phyloP scores from a whole-genome alignment of 2,113 vertebrate genomes.

The Meleagris gallopavo region DNA sequence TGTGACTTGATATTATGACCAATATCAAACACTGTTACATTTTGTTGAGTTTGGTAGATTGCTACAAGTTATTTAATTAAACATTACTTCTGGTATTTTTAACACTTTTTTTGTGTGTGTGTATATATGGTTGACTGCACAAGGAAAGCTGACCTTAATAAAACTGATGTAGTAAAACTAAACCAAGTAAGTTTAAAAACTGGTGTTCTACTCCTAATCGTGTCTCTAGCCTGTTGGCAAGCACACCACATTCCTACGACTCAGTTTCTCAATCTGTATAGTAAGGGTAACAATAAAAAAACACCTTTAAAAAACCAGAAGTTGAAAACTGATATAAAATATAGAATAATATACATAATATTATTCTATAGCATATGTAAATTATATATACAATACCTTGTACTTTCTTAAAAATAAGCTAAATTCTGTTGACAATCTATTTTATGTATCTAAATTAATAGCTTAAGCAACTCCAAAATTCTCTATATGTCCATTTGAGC shows the following conservation, averaged over 20 bases:
- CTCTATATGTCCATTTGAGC: neutral
- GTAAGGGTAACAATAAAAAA: neutral
- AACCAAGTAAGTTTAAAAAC: neutral
- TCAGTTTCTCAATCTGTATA: neutral
- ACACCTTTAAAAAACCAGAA: neutral
- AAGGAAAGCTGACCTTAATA: neutral
- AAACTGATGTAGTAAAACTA: neutral
- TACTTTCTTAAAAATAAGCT: neutral
- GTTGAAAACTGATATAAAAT: neutral
- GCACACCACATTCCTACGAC: fast-evolving
- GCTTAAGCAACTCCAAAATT: neutral
- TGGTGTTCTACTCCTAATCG: neutral
- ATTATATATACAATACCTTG: neutral
- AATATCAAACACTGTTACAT: neutral
- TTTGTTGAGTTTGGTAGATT: neutral
- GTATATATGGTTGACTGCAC: neutral
- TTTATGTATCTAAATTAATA: neutral
- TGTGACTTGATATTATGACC: neutral
- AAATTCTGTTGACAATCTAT: neutral
- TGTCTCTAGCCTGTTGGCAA: neutral
- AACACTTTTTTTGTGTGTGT: neutral
- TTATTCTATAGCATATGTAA: too few relatives aligned
- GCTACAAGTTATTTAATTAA: neutral
- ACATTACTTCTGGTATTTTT: neutral
- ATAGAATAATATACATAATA: too few relatives aligned